phyloP scores from a whole-genome alignment of 2,797 vertebrate genomes.

The Adrianichthys oophorus region DNA sequence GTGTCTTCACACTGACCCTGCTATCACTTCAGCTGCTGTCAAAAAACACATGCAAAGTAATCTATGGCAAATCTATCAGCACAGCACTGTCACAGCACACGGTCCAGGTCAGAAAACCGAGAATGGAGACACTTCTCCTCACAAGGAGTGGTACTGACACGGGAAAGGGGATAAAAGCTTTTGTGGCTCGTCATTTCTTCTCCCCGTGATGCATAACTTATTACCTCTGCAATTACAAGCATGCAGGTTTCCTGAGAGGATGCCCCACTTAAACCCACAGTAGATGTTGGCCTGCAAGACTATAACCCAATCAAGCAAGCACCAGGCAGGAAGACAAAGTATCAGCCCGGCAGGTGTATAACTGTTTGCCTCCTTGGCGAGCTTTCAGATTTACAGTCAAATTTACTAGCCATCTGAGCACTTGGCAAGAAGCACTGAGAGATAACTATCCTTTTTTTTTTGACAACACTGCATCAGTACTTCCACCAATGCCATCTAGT shows the following conservation, averaged over 20 bases:
- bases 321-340: slow-evolving; percentile 13
- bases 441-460: slow-evolving; percentile 24
- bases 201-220: slow-evolving; percentile 35
- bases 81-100: slow-evolving; percentile 14
- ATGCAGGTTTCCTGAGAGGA: slow-evolving; percentile 55
- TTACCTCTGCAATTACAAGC: slow-evolving; percentile 52
- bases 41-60: slow-evolving; percentile 37
- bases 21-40: slow-evolving; percentile 41
- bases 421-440: slow-evolving; percentile 22
- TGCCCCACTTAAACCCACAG: slow-evolving; percentile 58
- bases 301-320: slow-evolving; percentile 25
- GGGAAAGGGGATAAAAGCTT: slow-evolving; percentile 26
- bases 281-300: slow-evolving; percentile 15
- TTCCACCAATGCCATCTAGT: slow-evolving; percentile 9
- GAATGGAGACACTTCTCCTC: slow-evolving; percentile 21
- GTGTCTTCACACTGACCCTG: slow-evolving; percentile 42
- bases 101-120: slow-evolving; percentile 7
- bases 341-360: slow-evolving; percentile 18
- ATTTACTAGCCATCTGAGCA: slow-evolving; percentile 14
- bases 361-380: slow-evolving; percentile 14
- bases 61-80: slow-evolving; percentile 31
- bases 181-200: slow-evolving; percentile 39
- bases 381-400: slow-evolving; percentile 27
- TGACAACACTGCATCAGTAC: slow-evolving; percentile 10
- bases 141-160: slow-evolving; percentile 4